Evolutionary conservation across 2,888 invertebrate genomes (phyloP).

Genomic region (Torymus texanus): DNA sequence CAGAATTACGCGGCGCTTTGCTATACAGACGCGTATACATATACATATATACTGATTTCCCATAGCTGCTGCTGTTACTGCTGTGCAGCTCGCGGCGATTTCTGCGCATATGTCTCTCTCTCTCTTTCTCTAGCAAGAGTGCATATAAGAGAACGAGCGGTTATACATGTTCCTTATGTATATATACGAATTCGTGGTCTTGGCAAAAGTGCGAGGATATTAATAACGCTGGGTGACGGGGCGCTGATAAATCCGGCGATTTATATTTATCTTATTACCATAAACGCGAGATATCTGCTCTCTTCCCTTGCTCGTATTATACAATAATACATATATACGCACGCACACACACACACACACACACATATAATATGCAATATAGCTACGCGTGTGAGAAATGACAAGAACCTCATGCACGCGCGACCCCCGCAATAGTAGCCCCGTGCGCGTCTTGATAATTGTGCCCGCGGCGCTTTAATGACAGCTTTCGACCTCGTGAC

Average conservation of each 20-base stretch:
- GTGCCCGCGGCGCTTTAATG: conserved; percentile 36
- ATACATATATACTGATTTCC: background rate
- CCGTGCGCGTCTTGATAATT: background rate
- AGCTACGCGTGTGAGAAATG: too few relatives aligned
- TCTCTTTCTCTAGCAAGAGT: too few relatives aligned
- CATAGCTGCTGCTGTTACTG: background rate
- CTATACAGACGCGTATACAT: background rate
- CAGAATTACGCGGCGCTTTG: background rate
- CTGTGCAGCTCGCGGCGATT: too few relatives aligned
- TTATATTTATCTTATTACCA: conserved; percentile 28
- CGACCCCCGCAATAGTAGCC: too few relatives aligned
- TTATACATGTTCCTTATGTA: too few relatives aligned
- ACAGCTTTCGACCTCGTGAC: conserved; percentile 41
- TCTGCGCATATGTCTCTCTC: too few relatives aligned
- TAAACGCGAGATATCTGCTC: background rate
- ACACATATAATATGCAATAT: background rate
- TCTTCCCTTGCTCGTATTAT: too few relatives aligned
- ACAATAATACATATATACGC: too few relatives aligned
- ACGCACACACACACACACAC: background rate
- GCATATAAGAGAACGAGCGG: too few relatives aligned
- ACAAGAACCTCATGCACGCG: too few relatives aligned
- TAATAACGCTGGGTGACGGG: conserved; percentile 16
- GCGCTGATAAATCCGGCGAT: conserved; percentile 31
- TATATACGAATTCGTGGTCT: background rate
- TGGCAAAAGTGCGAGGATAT: conserved; percentile 12